Conservation (phyloP, 2,113 vertebrate species). For the Nesospiza acunhae region DNA sequence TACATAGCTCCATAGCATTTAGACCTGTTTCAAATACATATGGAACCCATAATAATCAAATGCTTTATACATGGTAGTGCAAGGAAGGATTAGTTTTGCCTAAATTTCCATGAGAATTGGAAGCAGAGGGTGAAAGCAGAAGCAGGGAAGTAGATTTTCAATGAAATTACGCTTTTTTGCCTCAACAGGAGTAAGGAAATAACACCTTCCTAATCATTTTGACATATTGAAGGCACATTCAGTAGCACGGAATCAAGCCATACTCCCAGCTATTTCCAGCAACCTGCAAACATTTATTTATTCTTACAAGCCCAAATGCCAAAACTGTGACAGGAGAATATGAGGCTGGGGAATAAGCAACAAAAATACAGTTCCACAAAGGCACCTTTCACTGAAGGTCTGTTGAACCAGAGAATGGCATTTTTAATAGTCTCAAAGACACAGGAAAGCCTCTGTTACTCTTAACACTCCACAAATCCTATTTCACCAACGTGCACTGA, state of each 20-base stretch:
- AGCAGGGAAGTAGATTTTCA: background rate
- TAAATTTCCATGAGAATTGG: background rate
- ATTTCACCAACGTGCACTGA: background rate
- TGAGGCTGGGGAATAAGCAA: background rate
- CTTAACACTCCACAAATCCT: background rate
- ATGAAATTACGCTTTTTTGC: background rate
- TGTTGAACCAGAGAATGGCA: background rate
- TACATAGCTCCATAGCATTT: background rate
- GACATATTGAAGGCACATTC: background rate
- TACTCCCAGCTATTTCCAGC: background rate
- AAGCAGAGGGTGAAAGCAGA: background rate
- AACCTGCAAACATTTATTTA: background rate
- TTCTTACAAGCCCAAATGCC: background rate
- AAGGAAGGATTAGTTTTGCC: background rate
- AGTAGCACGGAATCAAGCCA: background rate
- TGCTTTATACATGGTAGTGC: background rate
- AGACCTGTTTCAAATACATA: background rate
- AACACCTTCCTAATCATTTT: background rate
- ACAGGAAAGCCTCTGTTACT: background rate
- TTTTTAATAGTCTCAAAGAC: background rate
- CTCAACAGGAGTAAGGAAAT: background rate
- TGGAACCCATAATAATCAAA: background rate
- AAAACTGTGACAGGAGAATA: background rate
- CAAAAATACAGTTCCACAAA: background rate
- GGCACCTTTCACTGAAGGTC: background rate